Conservation (phyloP, 2,113 vertebrate genomes). For the Kryptolebias marmoratus region DNA sequence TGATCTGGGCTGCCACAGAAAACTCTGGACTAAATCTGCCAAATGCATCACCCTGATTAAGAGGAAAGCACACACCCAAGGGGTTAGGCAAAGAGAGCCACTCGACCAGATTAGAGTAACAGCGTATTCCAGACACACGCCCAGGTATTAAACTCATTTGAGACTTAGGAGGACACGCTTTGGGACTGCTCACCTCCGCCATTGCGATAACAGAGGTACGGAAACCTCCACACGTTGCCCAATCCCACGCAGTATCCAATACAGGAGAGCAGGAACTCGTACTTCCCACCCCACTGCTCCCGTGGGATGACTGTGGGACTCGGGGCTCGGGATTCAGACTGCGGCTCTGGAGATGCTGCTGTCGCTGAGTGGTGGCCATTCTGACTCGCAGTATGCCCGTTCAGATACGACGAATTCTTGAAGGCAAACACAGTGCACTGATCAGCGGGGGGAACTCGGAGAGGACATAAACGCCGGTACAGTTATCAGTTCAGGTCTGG, state of each 20-base stretch:
- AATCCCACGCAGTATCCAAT: conserved; percentile 86
- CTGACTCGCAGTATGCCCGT: conserved; percentile 43
- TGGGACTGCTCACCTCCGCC: conserved; percentile 82
- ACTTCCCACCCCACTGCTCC: conserved; percentile 83
- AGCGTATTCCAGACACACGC: conserved; percentile 18
- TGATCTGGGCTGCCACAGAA: conserved; percentile 5
- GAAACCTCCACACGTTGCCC: conserved; percentile 86
- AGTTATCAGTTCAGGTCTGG: too few relatives aligned
- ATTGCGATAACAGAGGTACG: conserved; percentile 87
- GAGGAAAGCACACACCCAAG: conserved; percentile 33
- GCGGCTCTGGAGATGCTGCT: conserved; percentile 27
- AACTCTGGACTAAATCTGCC: conserved; percentile 23
- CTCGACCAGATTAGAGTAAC: conserved; percentile 16
- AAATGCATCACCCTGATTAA: conserved; percentile 24
- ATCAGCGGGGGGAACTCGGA: background rate
- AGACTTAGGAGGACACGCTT: background rate
- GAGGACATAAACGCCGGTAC: background rate
- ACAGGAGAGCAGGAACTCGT: conserved; percentile 86
- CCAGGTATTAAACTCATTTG: conserved; percentile 12
- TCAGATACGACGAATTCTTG: conserved; percentile 66
- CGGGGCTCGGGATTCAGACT: conserved; percentile 14
- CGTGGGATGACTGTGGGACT: conserved; percentile 22
- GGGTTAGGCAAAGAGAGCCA: conserved; percentile 19
- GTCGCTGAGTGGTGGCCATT: conserved; percentile 35
- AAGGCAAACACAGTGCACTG: background rate